A percentile compares a stretch with the other conserved stretches of the same genome.
Evolutionary conservation across 1,140 invertebrate species (phyloP).

Genomic region (Meloidogyne hapla): DNA sequence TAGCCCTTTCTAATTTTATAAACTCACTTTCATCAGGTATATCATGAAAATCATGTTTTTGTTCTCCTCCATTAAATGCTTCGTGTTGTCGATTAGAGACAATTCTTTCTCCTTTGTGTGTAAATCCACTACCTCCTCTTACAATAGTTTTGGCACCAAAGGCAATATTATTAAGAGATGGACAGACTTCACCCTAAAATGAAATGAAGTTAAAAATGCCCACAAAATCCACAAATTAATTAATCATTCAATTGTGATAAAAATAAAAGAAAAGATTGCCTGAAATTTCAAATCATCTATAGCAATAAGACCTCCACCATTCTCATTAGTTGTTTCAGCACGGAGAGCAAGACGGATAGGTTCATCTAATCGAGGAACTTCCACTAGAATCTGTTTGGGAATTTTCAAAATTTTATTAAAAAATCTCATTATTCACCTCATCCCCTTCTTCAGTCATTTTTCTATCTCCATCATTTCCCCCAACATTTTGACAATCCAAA

Average conservation of each 20-base stretch:
- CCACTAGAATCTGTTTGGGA: slow-evolving; percentile 36
- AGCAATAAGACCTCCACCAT: slow-evolving; percentile 44
- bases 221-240: too few species aligned
- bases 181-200: slow-evolving; percentile 15
- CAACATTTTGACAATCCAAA: slow-evolving; percentile 50
- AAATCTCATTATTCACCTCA: neutral
- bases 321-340: slow-evolving; percentile 38
- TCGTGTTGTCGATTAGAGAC: neutral
- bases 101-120: neutral
- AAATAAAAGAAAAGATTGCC: slow-evolving; percentile 17
- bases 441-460: neutral
- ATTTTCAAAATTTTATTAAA: neutral
- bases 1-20: neutral
- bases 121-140: neutral
- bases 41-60: neutral
- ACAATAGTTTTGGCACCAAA: slow-evolving; percentile 5
- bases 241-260: neutral
- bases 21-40: slow-evolving; percentile 23
- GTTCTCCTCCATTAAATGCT: neutral
- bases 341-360: slow-evolving; percentile 54
- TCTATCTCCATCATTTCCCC: slow-evolving; percentile 13
- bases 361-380: slow-evolving; percentile 52
- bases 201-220: too few species aligned
- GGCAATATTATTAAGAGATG: slow-evolving; percentile 4
- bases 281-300: slow-evolving; percentile 49